These are phyloP conservation scores for Donacobius atricapilla DNA, from an alignment of 2,113 vertebrate species.

Conservation along the genomic window DNA sequence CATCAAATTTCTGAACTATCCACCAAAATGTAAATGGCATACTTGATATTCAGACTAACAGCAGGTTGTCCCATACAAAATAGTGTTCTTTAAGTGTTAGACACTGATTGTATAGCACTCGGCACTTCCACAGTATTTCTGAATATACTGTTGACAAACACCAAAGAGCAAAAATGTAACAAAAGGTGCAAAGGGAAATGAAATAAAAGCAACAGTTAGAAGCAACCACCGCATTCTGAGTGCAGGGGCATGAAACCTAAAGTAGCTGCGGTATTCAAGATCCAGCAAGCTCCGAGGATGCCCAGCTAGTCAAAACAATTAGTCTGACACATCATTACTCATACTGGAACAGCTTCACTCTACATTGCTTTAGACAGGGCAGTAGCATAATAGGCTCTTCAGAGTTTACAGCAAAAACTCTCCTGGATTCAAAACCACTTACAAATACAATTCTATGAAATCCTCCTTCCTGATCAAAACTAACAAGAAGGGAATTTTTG, in stretches of 20 bases:
- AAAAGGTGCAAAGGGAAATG: background rate
- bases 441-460: background rate
- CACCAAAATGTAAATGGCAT: constrained; percentile 67
- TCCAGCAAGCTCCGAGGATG: constrained; percentile 34
- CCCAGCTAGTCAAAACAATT: constrained; percentile 53
- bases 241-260: background rate
- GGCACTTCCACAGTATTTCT: background rate
- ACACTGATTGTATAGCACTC: constrained; percentile 13
- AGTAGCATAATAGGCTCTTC: constrained; percentile 17
- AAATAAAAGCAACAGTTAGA: background rate
- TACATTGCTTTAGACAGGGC: background rate
- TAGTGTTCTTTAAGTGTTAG: constrained; percentile 7
- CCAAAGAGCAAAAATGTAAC: background rate
- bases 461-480: background rate
- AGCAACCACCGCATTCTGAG: background rate
- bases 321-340: constrained; percentile 52
- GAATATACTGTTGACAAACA: constrained; percentile 56
- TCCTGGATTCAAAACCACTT: background rate
- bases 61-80: constrained; percentile 62
- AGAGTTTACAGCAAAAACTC: background rate
- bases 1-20: constrained; percentile 65
- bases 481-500: background rate
- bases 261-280: background rate
- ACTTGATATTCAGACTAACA: constrained; percentile 70
- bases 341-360: constrained; percentile 26